These are phyloP conservation scores for Riparia riparia DNA, from an alignment of 2,113 vertebrate species.

Conservation along the genomic window DNA sequence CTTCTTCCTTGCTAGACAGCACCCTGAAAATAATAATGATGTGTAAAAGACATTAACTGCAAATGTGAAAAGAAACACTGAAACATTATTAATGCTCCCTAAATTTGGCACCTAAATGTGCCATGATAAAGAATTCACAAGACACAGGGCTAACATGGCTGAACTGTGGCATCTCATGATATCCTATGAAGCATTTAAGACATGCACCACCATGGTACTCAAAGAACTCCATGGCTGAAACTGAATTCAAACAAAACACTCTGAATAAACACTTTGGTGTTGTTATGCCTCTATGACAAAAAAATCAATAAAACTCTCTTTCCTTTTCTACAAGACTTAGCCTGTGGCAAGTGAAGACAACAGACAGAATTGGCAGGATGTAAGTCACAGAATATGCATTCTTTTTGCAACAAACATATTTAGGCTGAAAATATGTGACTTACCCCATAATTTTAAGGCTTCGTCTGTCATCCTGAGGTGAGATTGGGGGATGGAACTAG, in stretches of 20 bases:
- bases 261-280: background rate
- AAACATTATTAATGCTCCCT: background rate
- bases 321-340: background rate
- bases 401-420: background rate
- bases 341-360: background rate
- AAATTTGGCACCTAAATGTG: background rate
- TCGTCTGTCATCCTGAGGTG: background rate
- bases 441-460: background rate
- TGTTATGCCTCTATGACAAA: background rate
- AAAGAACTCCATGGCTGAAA: background rate
- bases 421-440: background rate
- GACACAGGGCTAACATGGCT: background rate
- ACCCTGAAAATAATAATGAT: background rate
- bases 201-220: fast-evolving
- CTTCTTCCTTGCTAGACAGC: background rate
- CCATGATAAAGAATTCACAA: background rate
- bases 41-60: background rate
- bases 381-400: background rate
- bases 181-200: background rate
- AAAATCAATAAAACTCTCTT: background rate
- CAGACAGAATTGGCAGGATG: background rate
- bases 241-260: background rate
- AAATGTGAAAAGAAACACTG: background rate
- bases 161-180: background rate
- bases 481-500: background rate